Base-by-base conservation (phyloP, 2,797 vertebrate genomes). In the Falco naumanni region DNA sequence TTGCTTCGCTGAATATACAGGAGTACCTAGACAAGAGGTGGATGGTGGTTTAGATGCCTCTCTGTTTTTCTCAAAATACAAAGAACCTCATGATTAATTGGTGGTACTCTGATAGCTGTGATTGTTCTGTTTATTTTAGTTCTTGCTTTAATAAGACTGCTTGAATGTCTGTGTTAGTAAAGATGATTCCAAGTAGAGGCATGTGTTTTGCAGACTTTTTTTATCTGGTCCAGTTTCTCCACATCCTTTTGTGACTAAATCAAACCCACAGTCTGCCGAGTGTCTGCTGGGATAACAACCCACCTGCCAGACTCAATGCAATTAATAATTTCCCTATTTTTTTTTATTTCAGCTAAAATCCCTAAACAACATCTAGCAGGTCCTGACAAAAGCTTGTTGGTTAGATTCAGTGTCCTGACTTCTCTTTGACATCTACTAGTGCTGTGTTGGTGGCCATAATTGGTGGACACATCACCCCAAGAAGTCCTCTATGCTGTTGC, bases 211-310 rank as follows among this genome's bases (percentile, higher is more conserved):
- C 83, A 88, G 82, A 47, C 87, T 74, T 72, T 76, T 91, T 82
- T 76, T 81, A 65, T 92, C 90, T 88, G 82, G 79, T 94, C 43
- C 4, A 8, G 56, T 61, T 95, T 96, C 81, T 94, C 43, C 74
- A 66, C 87, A 72, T 87, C 91, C 20, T 89, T 93, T 91, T 91
- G 68, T 95, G 92, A 96, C 88, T 95, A 89, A 95, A 88, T 66
- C 4, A 3, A 89, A 93, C 79, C 82, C 92, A 83, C 89, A 51
- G 84, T 91, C 89, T 95, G 63, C 48, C 0, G 6, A 93, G 56
- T 31, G 50, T 93, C 69, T 93, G 87, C 87, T 11, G 31, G 87
- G 43, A 91, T 72, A 70, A 90, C 56, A 88, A 71, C 63, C 76
- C 84, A 75, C 87, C 50, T 91, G 80, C 68, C 59, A 92, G 75